These are phyloP conservation scores for Sinodicranocentrus sp. DNA, from an alignment of 2,888 invertebrate species.

Conservation along the genomic window DNA sequence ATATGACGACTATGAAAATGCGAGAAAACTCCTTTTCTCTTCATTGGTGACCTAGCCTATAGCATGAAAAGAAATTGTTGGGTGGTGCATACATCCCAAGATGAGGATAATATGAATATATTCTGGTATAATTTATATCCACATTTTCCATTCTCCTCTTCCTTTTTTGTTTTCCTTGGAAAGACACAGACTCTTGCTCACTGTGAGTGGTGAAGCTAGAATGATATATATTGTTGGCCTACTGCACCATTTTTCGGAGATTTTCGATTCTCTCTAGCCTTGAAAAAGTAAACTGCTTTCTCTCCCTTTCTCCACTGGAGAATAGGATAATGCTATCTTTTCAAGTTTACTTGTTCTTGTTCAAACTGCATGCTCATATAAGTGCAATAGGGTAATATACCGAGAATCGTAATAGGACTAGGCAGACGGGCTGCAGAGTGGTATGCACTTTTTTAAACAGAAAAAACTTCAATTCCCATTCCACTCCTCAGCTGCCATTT, in stretches of 20 bases:
- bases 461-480: too few species aligned
- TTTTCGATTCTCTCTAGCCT: constrained; percentile 61
- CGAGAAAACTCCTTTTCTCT: neutral
- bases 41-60: neutral
- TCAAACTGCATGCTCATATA: too few species aligned
- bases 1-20: too few species aligned
- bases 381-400: too few species aligned
- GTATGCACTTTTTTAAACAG: too few species aligned
- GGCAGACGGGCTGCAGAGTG: too few species aligned
- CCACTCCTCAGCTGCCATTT: too few species aligned
- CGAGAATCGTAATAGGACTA: too few species aligned
- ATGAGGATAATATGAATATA: neutral
- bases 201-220: neutral
- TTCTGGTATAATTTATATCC: neutral
- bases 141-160: neutral
- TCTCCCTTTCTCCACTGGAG: too few species aligned
- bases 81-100: constrained; percentile 20
- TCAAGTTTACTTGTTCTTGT: too few species aligned
- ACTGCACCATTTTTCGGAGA: constrained; percentile 70
- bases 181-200: neutral
- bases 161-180: constrained; percentile 1
- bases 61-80: constrained; percentile 18
- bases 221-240: constrained; percentile 44
- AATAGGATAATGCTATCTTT: too few species aligned
- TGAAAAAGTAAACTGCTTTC: constrained; percentile 24